Conservation (phyloP, 2,797 vertebrate genomes). For the Triplophysa bombifrons region DNA sequence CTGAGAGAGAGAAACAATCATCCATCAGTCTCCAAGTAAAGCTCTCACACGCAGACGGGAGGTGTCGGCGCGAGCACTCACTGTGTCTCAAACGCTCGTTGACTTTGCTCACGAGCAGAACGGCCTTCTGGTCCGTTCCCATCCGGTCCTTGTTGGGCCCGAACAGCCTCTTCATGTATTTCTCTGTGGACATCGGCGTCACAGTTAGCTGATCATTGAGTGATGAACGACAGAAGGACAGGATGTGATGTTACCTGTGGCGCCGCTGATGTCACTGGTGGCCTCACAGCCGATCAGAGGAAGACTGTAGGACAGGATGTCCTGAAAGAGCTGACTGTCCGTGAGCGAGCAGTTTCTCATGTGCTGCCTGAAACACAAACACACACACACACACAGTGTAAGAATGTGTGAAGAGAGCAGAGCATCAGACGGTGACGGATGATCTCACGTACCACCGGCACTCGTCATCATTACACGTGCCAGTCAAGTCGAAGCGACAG, state of each 20-base stretch:
- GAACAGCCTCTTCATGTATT: conserved; percentile 93
- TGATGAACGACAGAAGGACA: background rate
- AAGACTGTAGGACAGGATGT: conserved; percentile 91
- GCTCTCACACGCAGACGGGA: background rate
- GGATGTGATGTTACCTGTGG: conserved; percentile 78
- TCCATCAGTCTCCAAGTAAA: background rate
- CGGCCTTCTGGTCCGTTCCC: conserved; percentile 94
- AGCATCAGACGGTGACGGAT: background rate
- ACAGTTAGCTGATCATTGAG: background rate
- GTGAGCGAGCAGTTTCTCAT: conserved; percentile 90
- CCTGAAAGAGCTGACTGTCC: conserved; percentile 90
- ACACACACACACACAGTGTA: background rate
- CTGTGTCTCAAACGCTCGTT: conserved; percentile 92
- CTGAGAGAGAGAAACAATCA: conserved; percentile 64
- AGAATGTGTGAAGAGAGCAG: background rate
- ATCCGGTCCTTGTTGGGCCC: conserved; percentile 91
- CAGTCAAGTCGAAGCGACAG: conserved; percentile 94
- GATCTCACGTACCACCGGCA: conserved; percentile 85
- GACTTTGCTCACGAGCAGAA: conserved; percentile 95
- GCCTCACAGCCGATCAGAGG: conserved; percentile 90
- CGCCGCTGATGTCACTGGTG: conserved; percentile 79
- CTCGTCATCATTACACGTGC: conserved; percentile 94
- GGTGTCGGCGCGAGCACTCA: conserved; percentile 67
- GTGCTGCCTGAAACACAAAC: conserved; percentile 84
- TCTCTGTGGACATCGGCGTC: conserved; percentile 73